A percentile compares a stretch with the other conserved stretches of the same genome.
Conservation (phyloP, 2,797 vertebrate genomes). For the Adelosebastes latens region DNA sequence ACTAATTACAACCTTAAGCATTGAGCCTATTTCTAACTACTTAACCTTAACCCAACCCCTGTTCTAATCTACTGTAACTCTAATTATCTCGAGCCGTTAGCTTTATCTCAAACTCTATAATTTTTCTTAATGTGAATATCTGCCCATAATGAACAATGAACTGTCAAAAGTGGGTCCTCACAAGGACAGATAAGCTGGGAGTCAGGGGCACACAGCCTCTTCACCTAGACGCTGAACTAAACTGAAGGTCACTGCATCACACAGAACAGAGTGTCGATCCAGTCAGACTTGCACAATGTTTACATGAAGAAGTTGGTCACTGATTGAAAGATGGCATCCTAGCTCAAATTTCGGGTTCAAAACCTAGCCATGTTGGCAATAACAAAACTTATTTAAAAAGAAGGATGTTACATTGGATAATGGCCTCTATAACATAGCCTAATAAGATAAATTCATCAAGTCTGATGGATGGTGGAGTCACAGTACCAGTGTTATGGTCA, state of each 20-base stretch:
- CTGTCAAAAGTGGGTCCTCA: constrained; percentile 4
- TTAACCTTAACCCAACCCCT: neutral
- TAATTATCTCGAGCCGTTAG: neutral
- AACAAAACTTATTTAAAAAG: neutral
- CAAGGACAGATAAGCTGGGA: neutral
- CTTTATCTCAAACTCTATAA: neutral
- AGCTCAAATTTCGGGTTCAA: neutral
- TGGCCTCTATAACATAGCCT: neutral
- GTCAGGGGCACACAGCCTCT: neutral
- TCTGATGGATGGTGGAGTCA: neutral
- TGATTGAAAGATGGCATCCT: neutral
- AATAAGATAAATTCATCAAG: neutral
- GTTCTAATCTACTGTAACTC: neutral
- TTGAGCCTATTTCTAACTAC: neutral
- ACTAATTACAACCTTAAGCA: neutral
- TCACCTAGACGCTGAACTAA: neutral
- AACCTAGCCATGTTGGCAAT: neutral
- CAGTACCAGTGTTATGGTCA: neutral
- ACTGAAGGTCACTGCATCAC: constrained; percentile 35
- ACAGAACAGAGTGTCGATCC: neutral
- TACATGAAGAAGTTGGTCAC: neutral
- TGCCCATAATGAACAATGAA: neutral
- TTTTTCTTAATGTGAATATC: neutral
- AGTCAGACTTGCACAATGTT: neutral
- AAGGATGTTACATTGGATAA: neutral